These are phyloP conservation scores for Echeneis naucrates DNA, from an alignment of 2,797 vertebrate species.

Conservation along the genomic window DNA sequence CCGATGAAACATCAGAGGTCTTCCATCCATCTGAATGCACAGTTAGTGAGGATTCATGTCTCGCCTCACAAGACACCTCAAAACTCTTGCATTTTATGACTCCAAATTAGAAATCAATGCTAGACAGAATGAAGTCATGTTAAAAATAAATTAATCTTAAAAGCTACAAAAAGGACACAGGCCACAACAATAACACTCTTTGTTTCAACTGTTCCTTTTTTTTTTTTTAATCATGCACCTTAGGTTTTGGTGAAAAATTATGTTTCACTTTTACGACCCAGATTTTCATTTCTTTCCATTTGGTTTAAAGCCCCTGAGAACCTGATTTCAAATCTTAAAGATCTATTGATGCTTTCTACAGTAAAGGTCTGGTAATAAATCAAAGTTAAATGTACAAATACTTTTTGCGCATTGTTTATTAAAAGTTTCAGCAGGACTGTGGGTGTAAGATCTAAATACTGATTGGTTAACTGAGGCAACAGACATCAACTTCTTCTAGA, in stretches of 20 bases:
- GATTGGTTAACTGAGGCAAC: neutral
- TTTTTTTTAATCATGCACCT: neutral
- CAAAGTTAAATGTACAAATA: slow-evolving; percentile 7
- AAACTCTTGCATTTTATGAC: slow-evolving; percentile 33
- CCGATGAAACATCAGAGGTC: neutral
- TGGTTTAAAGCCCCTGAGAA: slow-evolving; percentile 23
- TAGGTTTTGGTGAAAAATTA: neutral
- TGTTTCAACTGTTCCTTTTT: slow-evolving; percentile 7
- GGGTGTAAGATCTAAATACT: neutral
- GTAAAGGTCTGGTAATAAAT: neutral
- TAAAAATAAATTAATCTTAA: slow-evolving; percentile 27
- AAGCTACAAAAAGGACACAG: neutral
- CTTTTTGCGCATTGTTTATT: neutral
- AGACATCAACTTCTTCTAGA: neutral
- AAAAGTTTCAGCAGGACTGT: slow-evolving; percentile 3
- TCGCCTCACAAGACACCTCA: slow-evolving; percentile 9
- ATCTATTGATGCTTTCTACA: neutral
- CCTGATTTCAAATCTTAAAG: neutral
- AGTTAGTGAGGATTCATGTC: slow-evolving; percentile 8
- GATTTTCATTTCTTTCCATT: slow-evolving; percentile 1
- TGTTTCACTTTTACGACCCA: neutral
- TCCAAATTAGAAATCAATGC: slow-evolving; percentile 17
- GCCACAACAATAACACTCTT: neutral
- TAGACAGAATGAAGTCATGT: slow-evolving; percentile 18
- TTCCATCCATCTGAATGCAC: slow-evolving; percentile 17